phyloP scores from a whole-genome alignment of 2,113 vertebrate genomes.

The Glaucidium brasilianum region DNA sequence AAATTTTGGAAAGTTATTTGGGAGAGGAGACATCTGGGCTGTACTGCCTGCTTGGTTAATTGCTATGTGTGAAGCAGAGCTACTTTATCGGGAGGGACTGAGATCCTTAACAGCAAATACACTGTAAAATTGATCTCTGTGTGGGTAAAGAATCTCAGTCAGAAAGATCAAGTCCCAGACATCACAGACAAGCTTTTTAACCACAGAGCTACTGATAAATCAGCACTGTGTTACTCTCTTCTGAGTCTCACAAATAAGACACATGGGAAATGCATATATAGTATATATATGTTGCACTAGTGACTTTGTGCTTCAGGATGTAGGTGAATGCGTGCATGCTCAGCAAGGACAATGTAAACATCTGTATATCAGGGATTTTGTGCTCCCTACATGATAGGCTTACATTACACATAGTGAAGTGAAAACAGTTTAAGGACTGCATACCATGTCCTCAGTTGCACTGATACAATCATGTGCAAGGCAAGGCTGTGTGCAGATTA shows the following conservation, averaged over 20 bases:
- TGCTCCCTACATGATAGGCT: not conserved
- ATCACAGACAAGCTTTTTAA: not conserved
- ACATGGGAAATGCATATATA: not conserved
- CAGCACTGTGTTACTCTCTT: not conserved
- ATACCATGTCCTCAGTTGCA: not conserved
- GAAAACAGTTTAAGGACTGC: not conserved
- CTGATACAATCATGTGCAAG: accelerated
- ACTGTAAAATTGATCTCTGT: not conserved
- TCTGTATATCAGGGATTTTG: not conserved
- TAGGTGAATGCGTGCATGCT: not conserved
- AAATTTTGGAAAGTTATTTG: not conserved
- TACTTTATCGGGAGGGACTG: not conserved
- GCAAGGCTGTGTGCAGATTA: not conserved
- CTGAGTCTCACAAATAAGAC: not conserved
- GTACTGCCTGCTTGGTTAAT: not conserved
- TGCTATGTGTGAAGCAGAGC: not conserved
- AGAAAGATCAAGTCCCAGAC: not conserved
- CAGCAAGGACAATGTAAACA: not conserved
- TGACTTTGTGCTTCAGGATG: not conserved
- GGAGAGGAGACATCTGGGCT: not conserved
- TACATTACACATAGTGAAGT: accelerated
- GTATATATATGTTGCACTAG: not conserved
- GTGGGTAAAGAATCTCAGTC: not conserved
- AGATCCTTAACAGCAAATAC: not conserved
- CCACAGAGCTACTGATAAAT: not conserved